A percentile compares a stretch with the other conserved stretches of the same genome.
Conservation (phyloP, 2,888 invertebrate species). For the Corbicula japonica region DNA sequence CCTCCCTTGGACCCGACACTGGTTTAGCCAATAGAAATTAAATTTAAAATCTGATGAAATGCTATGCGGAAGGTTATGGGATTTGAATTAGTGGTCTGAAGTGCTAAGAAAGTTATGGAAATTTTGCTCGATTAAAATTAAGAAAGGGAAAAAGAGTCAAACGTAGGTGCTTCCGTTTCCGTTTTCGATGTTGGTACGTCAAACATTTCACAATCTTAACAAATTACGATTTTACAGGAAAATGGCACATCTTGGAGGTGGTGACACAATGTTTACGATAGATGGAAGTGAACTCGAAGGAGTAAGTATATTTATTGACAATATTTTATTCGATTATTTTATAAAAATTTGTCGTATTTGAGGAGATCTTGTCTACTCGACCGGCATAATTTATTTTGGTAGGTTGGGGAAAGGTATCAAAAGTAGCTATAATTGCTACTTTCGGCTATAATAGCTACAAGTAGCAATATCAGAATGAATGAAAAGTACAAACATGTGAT, state of each 20-base stretch:
- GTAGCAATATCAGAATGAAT: background rate
- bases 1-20: too few species aligned
- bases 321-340: background rate
- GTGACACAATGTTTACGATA: slow-evolving; percentile 88
- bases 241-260: slow-evolving; percentile 56
- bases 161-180: too few species aligned
- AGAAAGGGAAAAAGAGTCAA: too few species aligned
- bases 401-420: background rate
- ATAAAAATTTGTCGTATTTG: background rate
- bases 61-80: too few species aligned
- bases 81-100: too few species aligned
- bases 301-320: slow-evolving; percentile 87
- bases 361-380: background rate
- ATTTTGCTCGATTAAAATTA: too few species aligned
- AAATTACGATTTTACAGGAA: background rate
- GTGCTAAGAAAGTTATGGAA: too few species aligned
- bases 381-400: background rate
- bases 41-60: too few species aligned
- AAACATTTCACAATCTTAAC: background rate
- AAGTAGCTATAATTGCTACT: too few species aligned
- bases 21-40: too few species aligned
- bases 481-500: background rate
- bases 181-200: slow-evolving; percentile 26
- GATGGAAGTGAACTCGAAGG: slow-evolving; percentile 94
- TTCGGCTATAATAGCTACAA: background rate